Percentiles rank a stretch among this genome's conserved stretches.
Evolutionary conservation across 2,888 invertebrate genomes (phyloP).

Genomic region (Paralinhomoeus sp.): DNA sequence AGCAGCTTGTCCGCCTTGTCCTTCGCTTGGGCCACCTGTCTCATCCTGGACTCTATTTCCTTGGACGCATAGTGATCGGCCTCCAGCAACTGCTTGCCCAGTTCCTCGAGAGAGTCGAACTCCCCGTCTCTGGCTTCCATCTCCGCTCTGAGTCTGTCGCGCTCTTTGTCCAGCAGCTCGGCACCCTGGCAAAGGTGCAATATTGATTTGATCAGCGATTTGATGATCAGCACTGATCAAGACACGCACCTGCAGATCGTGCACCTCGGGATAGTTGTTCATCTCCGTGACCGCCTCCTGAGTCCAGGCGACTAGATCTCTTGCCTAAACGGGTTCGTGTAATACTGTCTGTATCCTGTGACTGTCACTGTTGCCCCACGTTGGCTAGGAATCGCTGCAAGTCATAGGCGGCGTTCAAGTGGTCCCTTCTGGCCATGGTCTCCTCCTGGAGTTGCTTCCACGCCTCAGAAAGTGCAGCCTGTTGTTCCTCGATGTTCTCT

Average conservation of each 20-base stretch:
- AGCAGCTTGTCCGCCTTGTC: constrained; percentile 64
- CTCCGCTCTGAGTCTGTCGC: constrained; percentile 53
- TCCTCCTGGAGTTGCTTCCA: constrained; percentile 63
- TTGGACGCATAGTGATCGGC: constrained; percentile 52
- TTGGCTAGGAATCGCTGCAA: constrained; percentile 66
- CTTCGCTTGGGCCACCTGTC: constrained; percentile 41
- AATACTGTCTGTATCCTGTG: neutral
- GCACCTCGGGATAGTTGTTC: constrained; percentile 48
- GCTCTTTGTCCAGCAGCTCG: too few relatives aligned
- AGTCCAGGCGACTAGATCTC: constrained; percentile 73
- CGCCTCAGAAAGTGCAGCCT: constrained; percentile 56
- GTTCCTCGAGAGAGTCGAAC: constrained; percentile 47
- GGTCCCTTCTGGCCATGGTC: constrained; percentile 52
- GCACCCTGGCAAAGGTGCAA: too few relatives aligned
- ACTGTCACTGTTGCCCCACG: constrained; percentile 28
- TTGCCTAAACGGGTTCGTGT: constrained; percentile 33
- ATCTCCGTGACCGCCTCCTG: constrained; percentile 50
- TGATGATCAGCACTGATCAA: neutral
- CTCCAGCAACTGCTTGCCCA: constrained; percentile 58
- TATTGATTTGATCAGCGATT: too few relatives aligned
- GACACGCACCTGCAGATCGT: constrained; percentile 33
- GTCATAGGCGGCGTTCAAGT: constrained; percentile 61
- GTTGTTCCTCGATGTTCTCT: constrained; percentile 61
- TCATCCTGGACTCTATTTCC: constrained; percentile 24
- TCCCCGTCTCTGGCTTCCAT: constrained; percentile 66